Percentiles rank a stretch among this genome's conserved stretches.
phyloP scores from a whole-genome alignment of 2,797 vertebrate genomes.

The Sternotherus odoratus region DNA sequence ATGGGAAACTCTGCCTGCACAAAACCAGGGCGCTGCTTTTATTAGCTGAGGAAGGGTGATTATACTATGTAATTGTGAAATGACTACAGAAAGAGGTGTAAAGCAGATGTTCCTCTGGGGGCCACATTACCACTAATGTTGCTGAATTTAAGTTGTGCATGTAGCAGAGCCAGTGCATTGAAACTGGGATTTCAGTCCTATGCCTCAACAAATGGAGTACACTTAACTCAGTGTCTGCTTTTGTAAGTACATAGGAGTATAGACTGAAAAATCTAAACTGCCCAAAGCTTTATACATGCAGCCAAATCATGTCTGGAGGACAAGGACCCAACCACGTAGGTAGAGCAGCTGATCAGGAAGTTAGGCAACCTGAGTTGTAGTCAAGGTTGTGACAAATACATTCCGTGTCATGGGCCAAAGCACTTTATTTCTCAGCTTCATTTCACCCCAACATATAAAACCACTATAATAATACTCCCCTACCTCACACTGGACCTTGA shows the following conservation, averaged over 20 bases:
- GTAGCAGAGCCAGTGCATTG: rapidly evolving
- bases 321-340: neutral
- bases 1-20: neutral
- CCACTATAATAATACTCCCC: neutral
- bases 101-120: neutral
- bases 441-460: neutral
- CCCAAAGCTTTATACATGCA: neutral
- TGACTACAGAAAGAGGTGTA: neutral
- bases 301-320: neutral
- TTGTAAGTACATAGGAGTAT: rapidly evolving
- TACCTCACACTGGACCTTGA: neutral
- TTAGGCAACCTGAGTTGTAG: neutral
- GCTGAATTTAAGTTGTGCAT: neutral
- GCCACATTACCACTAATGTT: neutral
- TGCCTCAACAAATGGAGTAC: neutral
- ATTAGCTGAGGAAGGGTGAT: neutral
- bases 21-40: neutral
- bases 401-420: neutral
- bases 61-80: neutral
- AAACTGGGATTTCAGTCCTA: neutral
- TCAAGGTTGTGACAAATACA: neutral
- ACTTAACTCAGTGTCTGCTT: neutral
- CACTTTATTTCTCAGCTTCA: neutral
- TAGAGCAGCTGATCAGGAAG: neutral
- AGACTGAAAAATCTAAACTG: neutral